Evolutionary conservation across 2,888 invertebrate genomes (phyloP).

Genomic region (Ypsolopha sequella): DNA sequence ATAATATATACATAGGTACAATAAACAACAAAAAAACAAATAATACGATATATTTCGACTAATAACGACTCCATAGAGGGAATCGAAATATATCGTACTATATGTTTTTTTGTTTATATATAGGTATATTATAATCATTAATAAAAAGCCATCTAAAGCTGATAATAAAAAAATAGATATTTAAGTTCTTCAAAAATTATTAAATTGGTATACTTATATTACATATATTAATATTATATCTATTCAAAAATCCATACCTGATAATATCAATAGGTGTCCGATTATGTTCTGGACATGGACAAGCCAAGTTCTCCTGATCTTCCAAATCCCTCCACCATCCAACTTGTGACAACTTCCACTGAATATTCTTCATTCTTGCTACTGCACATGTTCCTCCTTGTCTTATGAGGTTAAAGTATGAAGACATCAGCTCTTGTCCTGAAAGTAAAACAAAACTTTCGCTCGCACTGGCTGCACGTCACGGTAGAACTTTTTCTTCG

Average conservation of each 20-base stretch:
- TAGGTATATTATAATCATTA: too few species aligned
- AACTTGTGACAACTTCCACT: constrained; percentile 55
- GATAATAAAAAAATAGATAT: neutral
- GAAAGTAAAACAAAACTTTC: constrained; percentile 6
- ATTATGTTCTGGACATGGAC: constrained; percentile 39
- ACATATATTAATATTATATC: too few species aligned
- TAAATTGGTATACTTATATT: neutral
- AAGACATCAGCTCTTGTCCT: constrained; percentile 65
- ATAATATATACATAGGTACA: too few species aligned
- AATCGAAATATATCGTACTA: too few species aligned
- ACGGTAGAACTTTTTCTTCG: too few species aligned
- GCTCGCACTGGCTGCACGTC: too few species aligned
- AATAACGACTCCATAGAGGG: too few species aligned
- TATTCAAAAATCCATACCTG: constrained; percentile 22
- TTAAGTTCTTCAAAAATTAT: too few species aligned
- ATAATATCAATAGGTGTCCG: constrained; percentile 49
- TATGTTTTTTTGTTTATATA: too few species aligned
- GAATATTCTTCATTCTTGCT: constrained; percentile 46
- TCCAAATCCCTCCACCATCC: constrained; percentile 51
- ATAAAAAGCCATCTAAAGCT: too few species aligned
- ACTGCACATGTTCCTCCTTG: constrained; percentile 37
- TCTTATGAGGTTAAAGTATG: constrained; percentile 47
- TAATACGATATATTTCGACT: too few species aligned
- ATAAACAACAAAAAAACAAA: too few species aligned
- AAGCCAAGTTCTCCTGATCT: constrained; percentile 39